Evolutionary conservation across 2,888 invertebrate species (phyloP), one percentile per base, ranked within the genome.

Genomic region (Ochropleura plecta): DNA sequence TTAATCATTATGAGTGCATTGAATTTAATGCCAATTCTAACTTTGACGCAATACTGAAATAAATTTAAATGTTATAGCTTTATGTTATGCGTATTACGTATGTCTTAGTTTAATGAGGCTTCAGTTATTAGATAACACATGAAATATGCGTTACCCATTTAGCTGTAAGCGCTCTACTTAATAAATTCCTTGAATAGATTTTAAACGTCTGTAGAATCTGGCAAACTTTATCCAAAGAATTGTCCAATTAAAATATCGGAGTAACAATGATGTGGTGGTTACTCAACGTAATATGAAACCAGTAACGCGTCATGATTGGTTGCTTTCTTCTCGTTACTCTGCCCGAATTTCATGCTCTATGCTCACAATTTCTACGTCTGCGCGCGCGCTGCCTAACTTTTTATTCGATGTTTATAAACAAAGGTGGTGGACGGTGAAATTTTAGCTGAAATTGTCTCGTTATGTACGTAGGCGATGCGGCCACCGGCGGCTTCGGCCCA

Each of bases 371-470:
- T 82, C 80, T 79, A 81, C 73, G 72, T 70, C 74, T 76, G 62
- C 84, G 70, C 60, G n/a, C 55, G 70, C 68, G 81, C 71, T 60
- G 57, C 71, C 16, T 57, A 55, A 63, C 44, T 82, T 76, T 77
- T 75, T 80, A 57, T 79, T 77, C 20, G 55, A 8, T 82, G 81
- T 82, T 84, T 82, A 84, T 82, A 86, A 88, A 86, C 87, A 86
- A 88, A 84, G 55, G 65, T 79, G 68, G 62, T 72, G 16, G 71
- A 72, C 81, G 73, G 76, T 76, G 82, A 86, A 77, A 80, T 74
- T 76, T 68, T 63, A 62, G 14, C 67, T 60, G n/a, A 76, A 81
- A 76, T 73, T 76, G 60, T 73, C 70, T 83, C 46, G 55, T 81
- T 75, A 68, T 70, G 63, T 51, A 53, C 44, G 12, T 59, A 18